Evolutionary conservation across 2,113 vertebrate genomes (phyloP).

Genomic region (Nothoprocta pentlandii): DNA sequence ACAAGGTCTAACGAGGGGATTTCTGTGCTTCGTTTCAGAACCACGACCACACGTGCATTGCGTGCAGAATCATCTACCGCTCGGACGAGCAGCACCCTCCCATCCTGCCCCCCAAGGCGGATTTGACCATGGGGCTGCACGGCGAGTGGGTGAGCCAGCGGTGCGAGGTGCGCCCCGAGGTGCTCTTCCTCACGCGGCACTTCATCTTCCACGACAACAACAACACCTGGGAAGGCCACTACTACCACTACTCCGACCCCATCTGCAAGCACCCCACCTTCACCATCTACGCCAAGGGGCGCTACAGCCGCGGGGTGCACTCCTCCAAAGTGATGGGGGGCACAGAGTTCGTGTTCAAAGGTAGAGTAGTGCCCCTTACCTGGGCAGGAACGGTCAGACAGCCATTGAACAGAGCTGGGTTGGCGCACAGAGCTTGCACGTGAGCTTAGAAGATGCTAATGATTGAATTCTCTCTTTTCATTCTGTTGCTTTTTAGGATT

Average conservation of each 20-base stretch:
- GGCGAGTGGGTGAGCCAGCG: conserved; percentile 97
- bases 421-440: fast-evolving
- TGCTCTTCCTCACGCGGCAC: conserved; percentile 96
- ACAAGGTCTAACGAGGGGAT: not conserved
- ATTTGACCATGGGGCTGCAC: conserved; percentile 88
- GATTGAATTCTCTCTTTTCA: not conserved
- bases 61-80: conserved; percentile 89
- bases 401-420: not conserved
- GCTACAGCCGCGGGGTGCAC: conserved; percentile 90
- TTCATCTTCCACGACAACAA: conserved; percentile 96
- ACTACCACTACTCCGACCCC: conserved; percentile 96
- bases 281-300: conserved; percentile 93
- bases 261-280: conserved; percentile 96
- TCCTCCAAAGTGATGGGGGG: conserved; percentile 90
- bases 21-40: conserved; percentile 79
- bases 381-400: fast-evolving
- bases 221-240: conserved; percentile 96
- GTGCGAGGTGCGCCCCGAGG: conserved; percentile 94
- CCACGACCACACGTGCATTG: conserved; percentile 86
- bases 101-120: conserved; percentile 87
- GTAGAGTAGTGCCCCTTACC: conserved; percentile 64
- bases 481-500: not conserved
- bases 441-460: not conserved
- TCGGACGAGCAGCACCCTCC: conserved; percentile 92
- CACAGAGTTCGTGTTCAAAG: conserved; percentile 96